These are phyloP conservation scores for Hylomyscus alleni DNA, from an alignment of 2,797 vertebrate genomes.

Conservation along the genomic window DNA sequence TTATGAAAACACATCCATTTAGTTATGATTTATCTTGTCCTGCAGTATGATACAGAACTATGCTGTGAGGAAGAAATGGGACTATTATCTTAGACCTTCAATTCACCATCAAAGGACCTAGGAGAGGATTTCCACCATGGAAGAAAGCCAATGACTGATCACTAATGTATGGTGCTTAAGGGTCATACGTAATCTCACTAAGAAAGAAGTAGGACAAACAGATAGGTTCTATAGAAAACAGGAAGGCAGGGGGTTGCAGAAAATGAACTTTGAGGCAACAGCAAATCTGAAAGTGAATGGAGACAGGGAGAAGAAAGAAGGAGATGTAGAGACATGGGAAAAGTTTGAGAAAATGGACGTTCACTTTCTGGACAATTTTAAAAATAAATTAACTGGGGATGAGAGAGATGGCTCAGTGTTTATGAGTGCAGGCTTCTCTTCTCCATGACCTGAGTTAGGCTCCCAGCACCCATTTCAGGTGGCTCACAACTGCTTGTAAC, in stretches of 20 bases:
- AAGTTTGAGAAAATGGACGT: background rate
- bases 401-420: background rate
- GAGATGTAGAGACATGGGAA: background rate
- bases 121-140: background rate
- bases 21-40: background rate
- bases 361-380: background rate
- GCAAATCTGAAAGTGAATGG: background rate
- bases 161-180: background rate
- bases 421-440: background rate
- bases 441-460: background rate
- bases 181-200: background rate
- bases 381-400: background rate
- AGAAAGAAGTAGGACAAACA: background rate
- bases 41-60: background rate
- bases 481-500: background rate
- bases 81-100: background rate
- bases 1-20: background rate
- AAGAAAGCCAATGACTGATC: background rate
- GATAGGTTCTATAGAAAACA: background rate
- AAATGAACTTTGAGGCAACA: background rate
- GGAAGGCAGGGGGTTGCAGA: rapidly evolving
- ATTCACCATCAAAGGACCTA: background rate
- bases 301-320: rapidly evolving
- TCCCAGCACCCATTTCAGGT: background rate
- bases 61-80: background rate